Percentiles rank a stretch among this genome's conserved stretches.
These are phyloP conservation scores for Acromyrmex echinatior DNA, from an alignment of 1,140 invertebrate genomes.

Conservation along the genomic window DNA sequence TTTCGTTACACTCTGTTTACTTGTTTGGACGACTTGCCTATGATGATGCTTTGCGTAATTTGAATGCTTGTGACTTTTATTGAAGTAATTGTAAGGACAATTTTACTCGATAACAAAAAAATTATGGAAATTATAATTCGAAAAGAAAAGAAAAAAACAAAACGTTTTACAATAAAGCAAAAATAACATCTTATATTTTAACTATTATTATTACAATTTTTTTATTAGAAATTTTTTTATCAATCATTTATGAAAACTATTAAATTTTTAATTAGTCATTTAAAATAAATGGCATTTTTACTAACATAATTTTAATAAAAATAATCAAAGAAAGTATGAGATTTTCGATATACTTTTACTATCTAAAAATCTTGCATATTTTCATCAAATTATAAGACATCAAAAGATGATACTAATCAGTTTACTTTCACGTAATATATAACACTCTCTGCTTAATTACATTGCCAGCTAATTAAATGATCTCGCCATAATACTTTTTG, in stretches of 20 bases:
- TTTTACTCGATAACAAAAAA: background rate
- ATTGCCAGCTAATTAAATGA: slow-evolving; percentile 50
- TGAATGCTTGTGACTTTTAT: slow-evolving; percentile 1
- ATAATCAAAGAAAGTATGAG: background rate
- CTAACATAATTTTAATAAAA: background rate
- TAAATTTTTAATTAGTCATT: background rate
- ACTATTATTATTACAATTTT: background rate
- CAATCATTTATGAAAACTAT: background rate
- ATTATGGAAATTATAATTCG: background rate
- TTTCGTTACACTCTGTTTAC: slow-evolving; percentile 39
- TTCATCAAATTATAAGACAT: background rate
- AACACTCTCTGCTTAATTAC: slow-evolving; percentile 47
- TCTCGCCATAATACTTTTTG: slow-evolving; percentile 34
- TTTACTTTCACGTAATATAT: background rate
- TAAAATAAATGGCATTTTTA: background rate
- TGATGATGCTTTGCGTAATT: slow-evolving; percentile 17
- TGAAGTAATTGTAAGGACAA: background rate
- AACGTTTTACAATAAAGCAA: too few species aligned
- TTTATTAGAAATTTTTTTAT: slow-evolving; percentile 1
- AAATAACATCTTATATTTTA: background rate
- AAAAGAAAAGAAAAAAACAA: background rate
- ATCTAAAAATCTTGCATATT: slow-evolving; percentile 1
- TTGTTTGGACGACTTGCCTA: background rate
- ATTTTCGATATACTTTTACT: background rate
- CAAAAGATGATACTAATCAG: background rate